A percentile compares a stretch with the other conserved stretches of the same genome.
Evolutionary conservation across 2,113 vertebrate genomes (phyloP).

Genomic region (Aegypius monachus): DNA sequence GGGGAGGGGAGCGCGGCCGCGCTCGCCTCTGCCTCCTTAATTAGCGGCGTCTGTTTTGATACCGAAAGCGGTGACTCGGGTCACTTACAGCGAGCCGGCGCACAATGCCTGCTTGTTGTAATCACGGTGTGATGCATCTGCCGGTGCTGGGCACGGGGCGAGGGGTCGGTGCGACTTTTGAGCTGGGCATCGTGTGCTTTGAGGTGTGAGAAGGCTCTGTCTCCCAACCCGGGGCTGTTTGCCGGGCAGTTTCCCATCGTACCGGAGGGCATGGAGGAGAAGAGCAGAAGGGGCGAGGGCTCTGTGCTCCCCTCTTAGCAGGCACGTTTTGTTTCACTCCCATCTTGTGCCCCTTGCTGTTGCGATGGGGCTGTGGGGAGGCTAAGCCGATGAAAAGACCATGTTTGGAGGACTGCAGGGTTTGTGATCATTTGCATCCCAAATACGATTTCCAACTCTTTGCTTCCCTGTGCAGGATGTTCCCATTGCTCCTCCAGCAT

Average conservation of each 20-base stretch:
- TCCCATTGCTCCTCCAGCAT: not conserved
- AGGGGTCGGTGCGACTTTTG: not conserved
- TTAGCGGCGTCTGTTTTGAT: rapidly evolving
- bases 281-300: not conserved
- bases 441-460: too few relatives aligned
- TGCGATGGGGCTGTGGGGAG: not conserved
- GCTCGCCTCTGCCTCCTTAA: not conserved
- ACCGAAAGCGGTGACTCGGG: rapidly evolving
- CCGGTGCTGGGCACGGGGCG: rapidly evolving
- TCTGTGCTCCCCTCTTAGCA: not conserved
- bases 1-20: rapidly evolving
- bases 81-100: not conserved
- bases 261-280: not conserved
- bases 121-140: not conserved
- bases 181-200: rapidly evolving
- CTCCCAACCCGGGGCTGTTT: not conserved
- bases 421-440: not conserved
- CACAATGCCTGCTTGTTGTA: not conserved
- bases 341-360: not conserved
- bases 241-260: not conserved
- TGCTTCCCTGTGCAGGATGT: rapidly evolving
- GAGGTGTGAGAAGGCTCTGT: not conserved
- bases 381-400: not conserved
- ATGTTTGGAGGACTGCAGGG: not conserved
- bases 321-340: not conserved